phyloP scores from a whole-genome alignment of 2,797 vertebrate species.

The Poeciliopsis gracilis region DNA sequence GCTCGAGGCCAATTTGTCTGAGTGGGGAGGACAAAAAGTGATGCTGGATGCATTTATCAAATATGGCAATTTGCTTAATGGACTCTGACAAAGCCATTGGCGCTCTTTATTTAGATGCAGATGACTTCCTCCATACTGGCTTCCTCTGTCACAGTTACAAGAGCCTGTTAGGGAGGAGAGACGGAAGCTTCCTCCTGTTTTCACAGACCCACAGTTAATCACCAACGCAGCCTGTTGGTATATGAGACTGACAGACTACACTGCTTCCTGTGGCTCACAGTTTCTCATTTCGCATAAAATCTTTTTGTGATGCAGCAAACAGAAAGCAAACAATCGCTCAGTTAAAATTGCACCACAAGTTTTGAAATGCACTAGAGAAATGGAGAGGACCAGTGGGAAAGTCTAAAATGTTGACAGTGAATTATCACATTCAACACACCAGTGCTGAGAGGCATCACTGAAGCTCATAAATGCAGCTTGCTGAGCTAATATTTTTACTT shows the following conservation, averaged over 20 bases:
- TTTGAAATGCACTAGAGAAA: constrained; percentile 26
- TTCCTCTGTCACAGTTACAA: constrained; percentile 63
- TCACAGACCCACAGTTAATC: constrained; percentile 63
- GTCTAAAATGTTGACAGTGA: constrained; percentile 22
- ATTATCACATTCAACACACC: constrained; percentile 25
- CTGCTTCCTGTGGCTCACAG: constrained; percentile 38
- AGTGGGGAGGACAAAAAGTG: constrained; percentile 58
- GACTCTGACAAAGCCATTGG: constrained; percentile 79
- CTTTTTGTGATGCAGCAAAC: constrained; percentile 44
- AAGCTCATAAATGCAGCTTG: constrained; percentile 34
- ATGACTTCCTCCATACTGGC: constrained; percentile 74
- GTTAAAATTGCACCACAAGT: constrained; percentile 9
- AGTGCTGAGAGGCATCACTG: constrained; percentile 36
- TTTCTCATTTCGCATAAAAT: constrained; percentile 51
- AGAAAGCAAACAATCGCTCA: constrained; percentile 34
- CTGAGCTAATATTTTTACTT: constrained; percentile 43
- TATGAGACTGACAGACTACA: constrained; percentile 44
- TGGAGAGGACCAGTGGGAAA: constrained; percentile 14
- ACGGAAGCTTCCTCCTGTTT: constrained; percentile 49
- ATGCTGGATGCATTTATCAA: constrained; percentile 76
- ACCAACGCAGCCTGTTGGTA: constrained; percentile 48
- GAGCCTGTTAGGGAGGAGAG: constrained; percentile 51
- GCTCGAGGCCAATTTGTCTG: constrained; percentile 55
- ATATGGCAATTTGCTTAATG: constrained; percentile 82
- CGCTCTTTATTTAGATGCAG: constrained; percentile 81